Evolutionary conservation across 2,888 invertebrate species (phyloP).

Genomic region (Drosophila ezoana): DNA sequence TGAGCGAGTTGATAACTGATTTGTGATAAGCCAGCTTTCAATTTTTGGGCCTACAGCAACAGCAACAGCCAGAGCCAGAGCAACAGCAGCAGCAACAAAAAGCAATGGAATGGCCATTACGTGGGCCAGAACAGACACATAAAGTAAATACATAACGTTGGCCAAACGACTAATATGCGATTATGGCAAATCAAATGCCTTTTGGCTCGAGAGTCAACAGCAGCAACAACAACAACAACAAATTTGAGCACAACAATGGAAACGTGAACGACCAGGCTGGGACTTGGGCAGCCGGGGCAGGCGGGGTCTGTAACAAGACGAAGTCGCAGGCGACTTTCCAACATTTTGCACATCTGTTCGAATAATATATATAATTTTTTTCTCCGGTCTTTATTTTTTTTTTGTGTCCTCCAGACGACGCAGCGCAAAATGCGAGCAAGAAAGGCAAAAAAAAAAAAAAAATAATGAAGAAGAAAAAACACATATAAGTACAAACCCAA

Average conservation of each 20-base stretch:
- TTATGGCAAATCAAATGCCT: conserved; percentile 77
- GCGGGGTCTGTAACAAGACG: conserved; percentile 33
- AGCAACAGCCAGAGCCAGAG: background rate
- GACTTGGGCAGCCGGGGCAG: conserved; percentile 11
- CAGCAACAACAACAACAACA: conserved; percentile 31
- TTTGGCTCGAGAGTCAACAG: conserved; percentile 66
- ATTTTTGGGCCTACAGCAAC: conserved; percentile 50
- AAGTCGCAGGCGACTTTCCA: conserved; percentile 61
- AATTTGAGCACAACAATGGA: conserved; percentile 29
- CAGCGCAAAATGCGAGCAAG: conserved; percentile 32
- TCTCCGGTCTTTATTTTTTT: conserved; percentile 10
- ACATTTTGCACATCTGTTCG: conserved; percentile 76
- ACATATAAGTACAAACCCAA: conserved; percentile 66
- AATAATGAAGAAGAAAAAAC: conserved; percentile 27
- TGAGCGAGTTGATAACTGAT: conserved; percentile 66
- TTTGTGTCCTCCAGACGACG: conserved; percentile 63
- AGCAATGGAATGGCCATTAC: conserved; percentile 27
- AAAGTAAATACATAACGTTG: conserved; percentile 71
- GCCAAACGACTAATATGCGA: conserved; percentile 78
- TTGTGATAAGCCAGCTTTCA: conserved; percentile 75
- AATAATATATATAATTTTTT: conserved; percentile 59
- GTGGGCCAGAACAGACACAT: conserved; percentile 63
- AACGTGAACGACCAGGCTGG: conserved; percentile 46
- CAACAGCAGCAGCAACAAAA: conserved; percentile 12
- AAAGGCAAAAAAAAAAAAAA: conserved; percentile 26